Percentiles rank a stretch among this genome's conserved stretches.
Conservation (phyloP, 1,140 invertebrate species). For the Maconellicoccus hirsutus region DNA sequence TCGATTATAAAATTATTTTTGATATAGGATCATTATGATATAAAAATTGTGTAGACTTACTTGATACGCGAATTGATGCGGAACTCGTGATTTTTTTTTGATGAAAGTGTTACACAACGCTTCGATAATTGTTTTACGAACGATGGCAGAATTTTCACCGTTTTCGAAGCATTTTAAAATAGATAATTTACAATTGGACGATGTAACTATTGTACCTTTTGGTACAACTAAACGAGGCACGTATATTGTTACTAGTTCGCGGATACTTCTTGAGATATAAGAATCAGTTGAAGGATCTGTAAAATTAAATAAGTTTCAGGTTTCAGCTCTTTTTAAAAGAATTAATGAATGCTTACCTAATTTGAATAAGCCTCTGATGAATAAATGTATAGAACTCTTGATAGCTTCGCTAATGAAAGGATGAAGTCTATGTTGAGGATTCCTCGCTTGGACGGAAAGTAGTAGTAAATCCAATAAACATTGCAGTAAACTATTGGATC, state of each 20-base stretch:
- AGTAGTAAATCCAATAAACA: slow-evolving; percentile 26
- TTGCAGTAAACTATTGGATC: slow-evolving; percentile 27
- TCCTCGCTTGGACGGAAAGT: slow-evolving; percentile 25
- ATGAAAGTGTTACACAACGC: slow-evolving; percentile 18
- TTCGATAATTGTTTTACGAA: slow-evolving; percentile 20
- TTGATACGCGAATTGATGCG: slow-evolving; percentile 17
- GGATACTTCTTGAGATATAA: slow-evolving; percentile 24
- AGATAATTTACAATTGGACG: neutral
- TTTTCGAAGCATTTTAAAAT: slow-evolving; percentile 12
- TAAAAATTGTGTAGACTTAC: slow-evolving; percentile 14
- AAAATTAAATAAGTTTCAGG: neutral
- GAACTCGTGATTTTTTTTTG: slow-evolving; percentile 23
- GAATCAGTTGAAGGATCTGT: slow-evolving; percentile 24
- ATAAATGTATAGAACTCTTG: slow-evolving; percentile 25
- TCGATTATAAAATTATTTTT: too few species aligned
- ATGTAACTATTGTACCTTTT: neutral
- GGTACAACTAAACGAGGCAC: slow-evolving; percentile 24
- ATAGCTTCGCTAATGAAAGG: slow-evolving; percentile 23
- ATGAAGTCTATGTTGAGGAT: slow-evolving; percentile 26
- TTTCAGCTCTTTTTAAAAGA: neutral
- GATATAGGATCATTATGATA: too few species aligned
- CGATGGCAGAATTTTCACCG: neutral
- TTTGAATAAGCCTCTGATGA: slow-evolving; percentile 26
- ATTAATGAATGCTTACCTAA: slow-evolving; percentile 27
- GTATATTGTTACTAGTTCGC: slow-evolving; percentile 25